A percentile compares a stretch with the other conserved stretches of the same genome.
Conservation (phyloP, 2,113 vertebrate species). For the Orcinus orca region DNA sequence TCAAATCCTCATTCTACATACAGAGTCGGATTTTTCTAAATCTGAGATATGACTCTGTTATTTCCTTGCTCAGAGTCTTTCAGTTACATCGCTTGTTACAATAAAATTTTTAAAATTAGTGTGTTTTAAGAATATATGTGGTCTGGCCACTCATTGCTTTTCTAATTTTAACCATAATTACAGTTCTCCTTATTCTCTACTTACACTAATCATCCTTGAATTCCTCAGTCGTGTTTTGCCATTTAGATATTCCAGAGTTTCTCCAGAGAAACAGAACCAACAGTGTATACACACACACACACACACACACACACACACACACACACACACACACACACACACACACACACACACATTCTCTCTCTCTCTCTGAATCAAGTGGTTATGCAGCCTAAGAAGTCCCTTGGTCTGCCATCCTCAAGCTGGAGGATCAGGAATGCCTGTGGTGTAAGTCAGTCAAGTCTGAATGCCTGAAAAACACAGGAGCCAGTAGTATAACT, state of each 20-base stretch:
- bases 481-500: not conserved
- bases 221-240: not conserved
- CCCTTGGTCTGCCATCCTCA: not conserved
- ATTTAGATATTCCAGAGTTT: not conserved
- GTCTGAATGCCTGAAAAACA: not conserved
- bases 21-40: not conserved
- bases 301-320: not conserved
- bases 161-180: not conserved
- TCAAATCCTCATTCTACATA: not conserved
- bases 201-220: not conserved
- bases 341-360: too few relatives aligned
- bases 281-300: not conserved
- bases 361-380: not conserved
- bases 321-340: not conserved
- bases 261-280: not conserved
- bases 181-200: not conserved
- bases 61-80: not conserved
- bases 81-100: not conserved
- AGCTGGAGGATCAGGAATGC: not conserved
- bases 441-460: not conserved
- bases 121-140: not conserved
- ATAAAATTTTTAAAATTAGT: not conserved
- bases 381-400: not conserved
- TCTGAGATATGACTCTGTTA: not conserved
- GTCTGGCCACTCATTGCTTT: not conserved